These are phyloP conservation scores for Lycopodina hypogea DNA, from an alignment of 37 sponge, comb jelly and placozoan genomes.

Conservation along the genomic window DNA sequence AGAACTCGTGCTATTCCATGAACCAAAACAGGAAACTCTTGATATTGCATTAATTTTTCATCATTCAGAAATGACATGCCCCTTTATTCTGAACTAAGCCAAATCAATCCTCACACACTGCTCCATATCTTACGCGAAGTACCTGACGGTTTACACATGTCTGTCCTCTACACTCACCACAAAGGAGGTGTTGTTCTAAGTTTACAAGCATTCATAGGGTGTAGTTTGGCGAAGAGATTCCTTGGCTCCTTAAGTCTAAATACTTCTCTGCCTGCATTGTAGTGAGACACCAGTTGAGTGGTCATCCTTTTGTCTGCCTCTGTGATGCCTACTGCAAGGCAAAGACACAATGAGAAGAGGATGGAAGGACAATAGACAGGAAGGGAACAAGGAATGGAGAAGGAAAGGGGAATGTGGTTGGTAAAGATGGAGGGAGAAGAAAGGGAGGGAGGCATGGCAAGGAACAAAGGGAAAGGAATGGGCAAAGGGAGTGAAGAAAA, in stretches of 20 bases:
- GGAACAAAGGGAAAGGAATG: neutral
- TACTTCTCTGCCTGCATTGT: slow-evolving; percentile 65
- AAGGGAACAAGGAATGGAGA: neutral
- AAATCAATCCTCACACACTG: no score
- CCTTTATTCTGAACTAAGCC: no score
- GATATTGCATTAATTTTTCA: no score
- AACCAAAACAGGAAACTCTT: no score
- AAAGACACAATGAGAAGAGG: neutral
- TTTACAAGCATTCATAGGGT: neutral
- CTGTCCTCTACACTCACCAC: no score
- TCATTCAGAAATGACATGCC: no score
- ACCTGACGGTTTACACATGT: no score
- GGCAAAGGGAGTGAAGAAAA: no score
- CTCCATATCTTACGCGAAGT: no score
- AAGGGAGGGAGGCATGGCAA: no score
- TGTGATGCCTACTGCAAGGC: slow-evolving; percentile 16
- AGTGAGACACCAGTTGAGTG: slow-evolving; percentile 70
- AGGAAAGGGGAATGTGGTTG: no score
- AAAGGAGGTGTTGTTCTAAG: neutral
- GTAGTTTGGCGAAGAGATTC: slow-evolving; percentile 12
- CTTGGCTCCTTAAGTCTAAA: slow-evolving; percentile 67
- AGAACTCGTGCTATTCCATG: no score
- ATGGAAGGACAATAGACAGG: neutral
- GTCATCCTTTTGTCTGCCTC: slow-evolving; percentile 65
- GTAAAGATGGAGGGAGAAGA: neutral